Evolutionary conservation across 2,888 invertebrate species (phyloP), one percentile per base, ranked within the genome.

Genomic region (Aphodius granarius): DNA sequence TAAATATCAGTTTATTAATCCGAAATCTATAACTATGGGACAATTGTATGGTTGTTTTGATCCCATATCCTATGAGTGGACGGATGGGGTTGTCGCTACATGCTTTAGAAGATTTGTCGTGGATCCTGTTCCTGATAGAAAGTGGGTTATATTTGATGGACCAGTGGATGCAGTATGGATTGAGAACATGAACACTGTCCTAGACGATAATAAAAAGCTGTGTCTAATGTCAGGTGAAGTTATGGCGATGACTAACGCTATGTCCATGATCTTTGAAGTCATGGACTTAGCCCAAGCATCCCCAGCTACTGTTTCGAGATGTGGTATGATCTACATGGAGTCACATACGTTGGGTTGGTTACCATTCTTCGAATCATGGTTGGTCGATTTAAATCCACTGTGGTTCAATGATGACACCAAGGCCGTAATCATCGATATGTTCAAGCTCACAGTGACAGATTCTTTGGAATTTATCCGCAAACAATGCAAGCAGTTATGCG

Each of bases 131-230:
- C 90, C 92, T 0, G 92, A 94, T 80, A 90, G 93, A 77, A 97
- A 97, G 87, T 97, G 97, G 97, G 91, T 98, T 66, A 93, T 98
- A 73, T 97, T 98, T 86, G 96, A 96, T 86, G 96, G 96, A 0
- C 96, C 96, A 0, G 95, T 96, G 2, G 96, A 96, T 86, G 94
- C 95, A 2, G 93, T 94, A 3, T 96, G 96, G 96, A 95, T 96
- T 80, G 96, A 96, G 88, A 96, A 95, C 85, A 93, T 96, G 91
- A 96, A 96, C 84, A 95, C 95, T 0, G 95, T 95, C 3, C 87
- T 96, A 79, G 96, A 96, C 86, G 95, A 95, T 82, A 96, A 95
- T 85, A 95, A 94, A 87, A 96, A 95, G 84, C 89, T 96, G 18
- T 96, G 96, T 84, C 88, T 96, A 63, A 94, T 95, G 85, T 95